Base-by-base conservation (phyloP, 92 coral and sea anemone genomes). In the Isaurus tuberculatus region DNA sequence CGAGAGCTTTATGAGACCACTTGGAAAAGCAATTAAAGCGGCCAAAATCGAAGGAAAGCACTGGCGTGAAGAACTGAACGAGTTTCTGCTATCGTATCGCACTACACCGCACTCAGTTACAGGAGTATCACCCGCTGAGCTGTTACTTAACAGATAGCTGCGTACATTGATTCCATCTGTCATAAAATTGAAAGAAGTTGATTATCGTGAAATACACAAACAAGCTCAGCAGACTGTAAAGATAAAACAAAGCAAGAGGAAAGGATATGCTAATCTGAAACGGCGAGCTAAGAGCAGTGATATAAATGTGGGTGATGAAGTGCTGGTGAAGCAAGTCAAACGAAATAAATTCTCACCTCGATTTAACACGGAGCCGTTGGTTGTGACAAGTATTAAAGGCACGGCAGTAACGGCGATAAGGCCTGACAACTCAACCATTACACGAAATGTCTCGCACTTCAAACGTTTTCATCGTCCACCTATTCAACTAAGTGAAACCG, bases 221-320 rank as follows among this genome's bases (percentile, higher is more conserved):
- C 26, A 32, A 3, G 73, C 73, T 68, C 46, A 68, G 1, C 43
- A 34, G 46, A 68, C 43, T 68, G 73, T 68, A 1, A 11, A 68
- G 11, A 34, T 31, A 34, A 68, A 68, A 68, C 73, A 13, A 68
- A 34, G 4, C 46, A 68, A 68, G 46, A 68, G 43, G 43, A 68
- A 68, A 68, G 11, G 11, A 34, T 68, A 68, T 34, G 46, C 46
- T 31, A 44, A 68, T 34, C 44, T 17, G 73, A 68, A 68, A 13
- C 73, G 73, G 44, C 73, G 73, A 68, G 73, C 46, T 4, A 68
- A 68, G 46, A 68, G 27, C 43, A 68, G 44, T 34, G 46, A 68
- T 34, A 68, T 68, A 31, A 34, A 68, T 2, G 48, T 68, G 43
- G 73, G 73, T 68, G 73, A 68, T 68, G 73, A n/a, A n/a, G n/a